Conservation (phyloP, 2,888 invertebrate genomes). For the Lottia scabra region DNA sequence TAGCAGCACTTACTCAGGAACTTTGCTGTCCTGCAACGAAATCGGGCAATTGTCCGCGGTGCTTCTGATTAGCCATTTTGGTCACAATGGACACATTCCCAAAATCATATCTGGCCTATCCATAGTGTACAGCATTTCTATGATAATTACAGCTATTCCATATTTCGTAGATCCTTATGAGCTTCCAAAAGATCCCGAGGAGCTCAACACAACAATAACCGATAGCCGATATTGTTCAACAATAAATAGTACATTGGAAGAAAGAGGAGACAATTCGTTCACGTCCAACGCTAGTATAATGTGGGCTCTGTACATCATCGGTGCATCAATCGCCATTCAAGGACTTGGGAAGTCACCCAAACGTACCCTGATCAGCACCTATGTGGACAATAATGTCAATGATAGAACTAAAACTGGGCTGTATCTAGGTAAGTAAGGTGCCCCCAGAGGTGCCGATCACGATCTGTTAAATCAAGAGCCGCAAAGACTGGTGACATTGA, state of each 20-base stretch:
- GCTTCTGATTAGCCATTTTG: constrained; percentile 44
- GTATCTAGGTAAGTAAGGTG: constrained; percentile 46
- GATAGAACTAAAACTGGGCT: constrained; percentile 39
- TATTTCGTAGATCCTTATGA: constrained; percentile 15
- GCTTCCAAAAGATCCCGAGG: neutral
- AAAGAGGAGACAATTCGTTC: neutral
- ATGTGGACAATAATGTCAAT: constrained; percentile 41
- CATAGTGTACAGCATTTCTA: constrained; percentile 14
- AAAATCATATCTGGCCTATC: constrained; percentile 3
- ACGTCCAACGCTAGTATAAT: neutral
- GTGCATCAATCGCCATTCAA: constrained; percentile 34
- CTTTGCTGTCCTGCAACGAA: constrained; percentile 48
- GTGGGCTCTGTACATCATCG: constrained; percentile 21
- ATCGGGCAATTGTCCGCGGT: constrained; percentile 46
- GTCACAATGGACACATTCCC: constrained; percentile 19
- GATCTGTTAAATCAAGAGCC: too few relatives aligned
- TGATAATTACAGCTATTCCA: constrained; percentile 8
- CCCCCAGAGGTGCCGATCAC: too few relatives aligned
- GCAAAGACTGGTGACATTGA: too few relatives aligned
- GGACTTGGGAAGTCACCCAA: constrained; percentile 50
- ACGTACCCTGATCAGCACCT: constrained; percentile 38
- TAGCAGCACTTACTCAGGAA: constrained; percentile 42
- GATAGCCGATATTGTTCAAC: neutral
- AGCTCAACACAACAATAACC: neutral
- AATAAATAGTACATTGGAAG: neutral